These are phyloP conservation scores for Lacerta viridis DNA, from an alignment of 2,797 vertebrate species.

Conservation along the genomic window DNA sequence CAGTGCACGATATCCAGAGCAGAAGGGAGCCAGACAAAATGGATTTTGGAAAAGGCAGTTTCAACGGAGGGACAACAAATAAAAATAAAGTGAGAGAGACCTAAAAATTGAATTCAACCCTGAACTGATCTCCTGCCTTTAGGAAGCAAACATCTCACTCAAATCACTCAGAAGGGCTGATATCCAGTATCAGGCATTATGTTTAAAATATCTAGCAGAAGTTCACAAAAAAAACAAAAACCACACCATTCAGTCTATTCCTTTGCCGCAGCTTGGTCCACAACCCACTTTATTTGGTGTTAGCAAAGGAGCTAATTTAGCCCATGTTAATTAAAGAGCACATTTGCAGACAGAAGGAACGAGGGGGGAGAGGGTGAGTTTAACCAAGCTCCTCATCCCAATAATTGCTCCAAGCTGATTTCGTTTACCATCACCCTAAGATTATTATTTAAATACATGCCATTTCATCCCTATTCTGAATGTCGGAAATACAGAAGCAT, in stretches of 20 bases:
- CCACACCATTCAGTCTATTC: not conserved
- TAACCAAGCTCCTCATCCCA: not conserved
- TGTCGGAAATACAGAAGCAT: not conserved
- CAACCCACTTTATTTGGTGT: not conserved
- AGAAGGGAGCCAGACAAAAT: slow-evolving; percentile 56
- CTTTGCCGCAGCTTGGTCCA: not conserved
- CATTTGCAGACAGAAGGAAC: not conserved
- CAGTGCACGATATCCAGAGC: slow-evolving; percentile 50
- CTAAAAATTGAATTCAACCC: slow-evolving; percentile 1
- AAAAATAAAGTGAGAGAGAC: not conserved
- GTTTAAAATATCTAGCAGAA: not conserved
- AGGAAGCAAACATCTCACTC: not conserved
- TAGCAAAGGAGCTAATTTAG: slow-evolving; percentile 6
- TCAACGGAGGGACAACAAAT: not conserved
- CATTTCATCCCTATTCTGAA: not conserved
- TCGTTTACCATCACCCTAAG: not conserved
- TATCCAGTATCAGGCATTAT: not conserved
- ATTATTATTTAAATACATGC: not conserved
- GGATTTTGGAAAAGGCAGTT: not conserved
- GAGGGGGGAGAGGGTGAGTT: not conserved
- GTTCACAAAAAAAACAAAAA: not conserved
- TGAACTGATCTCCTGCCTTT: not conserved
- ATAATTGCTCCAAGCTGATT: not conserved
- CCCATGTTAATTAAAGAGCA: not conserved
- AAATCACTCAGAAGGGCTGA: not conserved